Percentiles rank a stretch among this genome's conserved stretches.
Conservation (phyloP, 2,888 invertebrate species). For the Synergus laeviventris region DNA sequence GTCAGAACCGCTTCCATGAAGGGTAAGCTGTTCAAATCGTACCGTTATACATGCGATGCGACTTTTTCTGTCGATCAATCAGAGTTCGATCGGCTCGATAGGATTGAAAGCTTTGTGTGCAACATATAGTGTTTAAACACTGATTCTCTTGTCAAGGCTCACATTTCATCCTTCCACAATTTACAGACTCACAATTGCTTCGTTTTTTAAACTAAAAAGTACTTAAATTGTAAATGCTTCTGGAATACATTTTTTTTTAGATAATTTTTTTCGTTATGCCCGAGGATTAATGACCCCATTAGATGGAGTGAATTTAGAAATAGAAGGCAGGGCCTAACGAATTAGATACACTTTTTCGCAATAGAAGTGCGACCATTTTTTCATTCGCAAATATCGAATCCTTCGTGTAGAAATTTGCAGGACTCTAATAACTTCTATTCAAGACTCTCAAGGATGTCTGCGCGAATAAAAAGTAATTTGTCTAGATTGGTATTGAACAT, state of each 20-base stretch:
- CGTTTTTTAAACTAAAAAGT: not conserved
- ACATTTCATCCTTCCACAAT: not conserved
- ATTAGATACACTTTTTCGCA: not conserved
- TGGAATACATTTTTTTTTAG: too few relatives aligned
- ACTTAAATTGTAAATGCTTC: not conserved
- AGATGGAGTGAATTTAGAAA: not conserved
- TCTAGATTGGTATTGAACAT: not conserved
- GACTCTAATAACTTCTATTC: not conserved
- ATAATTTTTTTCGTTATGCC: not conserved
- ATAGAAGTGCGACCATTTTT: not conserved
- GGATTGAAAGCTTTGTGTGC: slow-evolving; percentile 23
- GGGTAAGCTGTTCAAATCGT: slow-evolving; percentile 71
- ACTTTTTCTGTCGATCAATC: slow-evolving; percentile 62
- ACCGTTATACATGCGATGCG: slow-evolving; percentile 67
- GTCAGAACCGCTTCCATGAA: slow-evolving; percentile 69
- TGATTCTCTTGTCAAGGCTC: not conserved
- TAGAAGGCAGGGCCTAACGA: not conserved
- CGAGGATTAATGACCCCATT: not conserved
- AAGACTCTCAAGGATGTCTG: not conserved
- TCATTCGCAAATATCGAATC: not conserved
- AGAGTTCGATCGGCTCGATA: slow-evolving; percentile 53
- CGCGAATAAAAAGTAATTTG: not conserved
- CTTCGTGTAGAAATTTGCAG: not conserved
- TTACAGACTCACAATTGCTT: not conserved
- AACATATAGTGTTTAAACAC: slow-evolving; percentile 19